Base-by-base conservation (phyloP, 2,797 vertebrate genomes). In the Nothura maculosa region DNA sequence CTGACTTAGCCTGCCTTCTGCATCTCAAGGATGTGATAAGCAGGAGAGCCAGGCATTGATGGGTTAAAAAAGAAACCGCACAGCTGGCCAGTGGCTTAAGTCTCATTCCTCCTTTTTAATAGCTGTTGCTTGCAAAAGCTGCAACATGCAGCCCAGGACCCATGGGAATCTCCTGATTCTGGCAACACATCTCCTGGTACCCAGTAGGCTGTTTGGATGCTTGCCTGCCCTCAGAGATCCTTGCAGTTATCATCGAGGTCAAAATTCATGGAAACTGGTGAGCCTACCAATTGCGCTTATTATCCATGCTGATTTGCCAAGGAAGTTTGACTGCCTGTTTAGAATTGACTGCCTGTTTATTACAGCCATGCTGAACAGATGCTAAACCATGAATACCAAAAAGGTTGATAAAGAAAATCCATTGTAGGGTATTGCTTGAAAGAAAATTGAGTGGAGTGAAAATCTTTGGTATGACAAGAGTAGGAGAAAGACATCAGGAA, bases 61-160 rank as follows among this genome's bases (percentile, higher is more conserved):
- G 43, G 61, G 27, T 89, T 58, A 82, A 92, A 50, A 54, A 48
- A 61, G 74, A 52, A 90, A 74, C 54, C 10, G 3, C 34, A 54
- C 0, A 0, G 21, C 16, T 70, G 15, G 57, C 66, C 8, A 1
- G 28, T 16, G 16, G 10, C n/a, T 55, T n/a, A 30, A 55, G 16
- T 95, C 67, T 82, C 38, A 57, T 25, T 9, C 15, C 24, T 90
- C 24, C n/a, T 79, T 57, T 25, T 27, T 55, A 47, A 19, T 50
- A 77, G 61, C 68, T 90, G 75, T 38, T 72, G 86, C 47, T 32
- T 73, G 28, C 34, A 82, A 69, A 86, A 85, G n/a, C 6, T 1
- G 4, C n/a, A 55, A 18, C 36, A 10, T 2, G 1, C 21, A 47
- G 38, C 28, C 15, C 45, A 55, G 38, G 20, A 66, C 66, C 81